A percentile compares a stretch with the other conserved stretches of the same genome.
Conservation (phyloP, 1,140 invertebrate species). For the Drosophila albomicans region DNA sequence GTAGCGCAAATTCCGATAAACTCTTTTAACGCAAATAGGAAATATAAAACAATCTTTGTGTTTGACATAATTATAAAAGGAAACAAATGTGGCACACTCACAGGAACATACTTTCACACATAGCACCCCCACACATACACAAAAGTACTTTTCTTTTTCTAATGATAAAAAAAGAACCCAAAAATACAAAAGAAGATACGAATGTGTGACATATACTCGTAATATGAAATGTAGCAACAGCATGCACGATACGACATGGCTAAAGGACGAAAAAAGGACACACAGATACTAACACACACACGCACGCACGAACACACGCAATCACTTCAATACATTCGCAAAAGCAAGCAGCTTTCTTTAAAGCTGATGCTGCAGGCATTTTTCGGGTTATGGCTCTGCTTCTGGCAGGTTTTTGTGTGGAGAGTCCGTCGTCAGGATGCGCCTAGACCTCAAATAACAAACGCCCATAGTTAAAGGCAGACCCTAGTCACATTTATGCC, state of each 20-base stretch:
- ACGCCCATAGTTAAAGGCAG: slow-evolving; percentile 73
- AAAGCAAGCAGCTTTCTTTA: slow-evolving; percentile 19
- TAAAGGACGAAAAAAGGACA: slow-evolving; percentile 65
- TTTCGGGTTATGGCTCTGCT: slow-evolving; percentile 1
- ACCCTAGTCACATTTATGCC: slow-evolving; percentile 31
- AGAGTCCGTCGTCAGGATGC: slow-evolving; percentile 38
- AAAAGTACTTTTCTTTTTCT: slow-evolving; percentile 79
- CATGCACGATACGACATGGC: slow-evolving; percentile 30
- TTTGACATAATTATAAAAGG: slow-evolving; percentile 82
- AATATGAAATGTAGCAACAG: slow-evolving; percentile 54
- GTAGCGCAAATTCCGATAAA: slow-evolving; percentile 57
- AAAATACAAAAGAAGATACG: slow-evolving; percentile 32
- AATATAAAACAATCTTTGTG: slow-evolving; percentile 75
- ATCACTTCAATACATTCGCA: background rate
- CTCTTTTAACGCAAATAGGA: slow-evolving; percentile 47
- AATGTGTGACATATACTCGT: slow-evolving; percentile 60
- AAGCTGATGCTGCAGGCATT: slow-evolving; percentile 29
- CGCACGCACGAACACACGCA: background rate
- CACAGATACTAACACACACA: slow-evolving; percentile 11
- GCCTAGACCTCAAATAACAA: slow-evolving; percentile 58
- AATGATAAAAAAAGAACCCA: slow-evolving; percentile 68
- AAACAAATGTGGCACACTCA: slow-evolving; percentile 73
- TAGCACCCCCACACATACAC: slow-evolving; percentile 59
- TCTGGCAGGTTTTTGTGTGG: slow-evolving; percentile 7
- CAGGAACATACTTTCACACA: slow-evolving; percentile 28